Evolutionary conservation across 1,140 invertebrate genomes (phyloP).

Genomic region (Pristionchus pacificus): DNA sequence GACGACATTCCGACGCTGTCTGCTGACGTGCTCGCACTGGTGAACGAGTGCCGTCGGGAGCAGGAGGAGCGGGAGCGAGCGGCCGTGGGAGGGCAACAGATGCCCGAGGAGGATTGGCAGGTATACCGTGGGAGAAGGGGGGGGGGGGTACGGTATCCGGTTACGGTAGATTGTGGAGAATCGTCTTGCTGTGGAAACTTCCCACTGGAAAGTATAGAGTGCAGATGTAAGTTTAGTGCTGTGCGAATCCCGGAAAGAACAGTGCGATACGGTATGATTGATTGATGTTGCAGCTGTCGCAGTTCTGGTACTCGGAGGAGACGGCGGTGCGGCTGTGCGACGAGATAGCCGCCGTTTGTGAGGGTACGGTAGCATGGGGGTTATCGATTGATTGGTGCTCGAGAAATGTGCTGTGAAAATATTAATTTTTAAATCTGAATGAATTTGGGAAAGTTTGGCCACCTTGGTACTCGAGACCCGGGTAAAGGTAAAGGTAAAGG

Average conservation of each 20-base stretch:
- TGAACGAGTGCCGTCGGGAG: constrained; percentile 17
- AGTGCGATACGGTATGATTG: no score
- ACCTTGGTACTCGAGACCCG: no score
- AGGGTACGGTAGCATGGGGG: constrained; percentile 42
- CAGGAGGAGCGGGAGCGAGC: constrained; percentile 12
- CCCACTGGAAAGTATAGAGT: background rate
- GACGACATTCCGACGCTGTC: constrained; percentile 26
- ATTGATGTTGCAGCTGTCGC: constrained; percentile 79
- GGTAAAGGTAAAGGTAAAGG: no score
- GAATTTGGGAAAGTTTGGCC: no score
- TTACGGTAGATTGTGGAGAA: constrained; percentile 4
- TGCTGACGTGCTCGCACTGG: constrained; percentile 26
- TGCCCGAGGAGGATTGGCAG: constrained; percentile 36
- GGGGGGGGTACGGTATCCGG: constrained; percentile 12
- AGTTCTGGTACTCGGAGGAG: constrained; percentile 85
- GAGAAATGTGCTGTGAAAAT: constrained; percentile 38
- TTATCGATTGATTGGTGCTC: no score
- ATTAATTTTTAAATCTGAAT: no score
- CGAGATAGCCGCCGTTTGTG: constrained; percentile 41
- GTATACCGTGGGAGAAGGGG: constrained; percentile 34
- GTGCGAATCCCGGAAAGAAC: no score
- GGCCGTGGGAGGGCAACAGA: constrained; percentile 5
- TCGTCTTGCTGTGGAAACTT: constrained; percentile 28
- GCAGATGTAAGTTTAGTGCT: constrained; percentile 44
- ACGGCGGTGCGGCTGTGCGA: constrained; percentile 50